Evolutionary conservation across 2,797 vertebrate genomes (phyloP), one percentile per base, ranked within the genome.

Genomic region (Acomys russatus): DNA sequence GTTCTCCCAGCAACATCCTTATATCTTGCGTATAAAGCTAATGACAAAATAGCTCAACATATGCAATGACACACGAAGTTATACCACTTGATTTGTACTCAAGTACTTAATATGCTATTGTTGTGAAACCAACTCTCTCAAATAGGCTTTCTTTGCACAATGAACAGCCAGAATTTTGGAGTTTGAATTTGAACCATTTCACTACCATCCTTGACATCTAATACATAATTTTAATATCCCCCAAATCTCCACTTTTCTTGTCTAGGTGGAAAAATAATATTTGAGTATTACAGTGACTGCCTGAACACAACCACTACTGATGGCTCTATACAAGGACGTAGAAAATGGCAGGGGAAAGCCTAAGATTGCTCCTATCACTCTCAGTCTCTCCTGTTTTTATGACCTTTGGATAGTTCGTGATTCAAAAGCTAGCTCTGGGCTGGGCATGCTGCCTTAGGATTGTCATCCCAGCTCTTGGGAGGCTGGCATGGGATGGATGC

Each of bases 351-450:
- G 54, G 64, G 28, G 56, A 20, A 88, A 59, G 30, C 80, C 28
- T 20, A 15, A 2, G 9, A 44, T 78, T 59, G 15, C 28, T 78
- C 18, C 1, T 38, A 23, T 22, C 20, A 14, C 64, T 78, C 61
- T 87, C 33, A 71, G n/a, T 25, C 78, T 91, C 91, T 9, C 82
- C 30, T 83, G 22, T 30, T 95, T 35, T 59, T 95, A 38, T 91
- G 66, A 88, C 59, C 54, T 56, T 22, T 9, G 23, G 23, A 51
- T 59, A 68, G 80, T n/a, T 93, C 54, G 61, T n/a, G 22, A 25
- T 35, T 68, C 44, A 88, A 94, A 68, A 79, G 12, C 33, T 11
- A 61, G 70, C 17, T 44, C 56, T 44, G 22, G 22, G 74, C 28
- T 78, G 61, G 30, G 30, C 74, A 66, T 28, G 30, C 9, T n/a